A percentile compares a stretch with the other conserved stretches of the same genome.
These are phyloP conservation scores for Talpa occidentalis DNA, from an alignment of 2,113 vertebrate genomes.

Conservation along the genomic window DNA sequence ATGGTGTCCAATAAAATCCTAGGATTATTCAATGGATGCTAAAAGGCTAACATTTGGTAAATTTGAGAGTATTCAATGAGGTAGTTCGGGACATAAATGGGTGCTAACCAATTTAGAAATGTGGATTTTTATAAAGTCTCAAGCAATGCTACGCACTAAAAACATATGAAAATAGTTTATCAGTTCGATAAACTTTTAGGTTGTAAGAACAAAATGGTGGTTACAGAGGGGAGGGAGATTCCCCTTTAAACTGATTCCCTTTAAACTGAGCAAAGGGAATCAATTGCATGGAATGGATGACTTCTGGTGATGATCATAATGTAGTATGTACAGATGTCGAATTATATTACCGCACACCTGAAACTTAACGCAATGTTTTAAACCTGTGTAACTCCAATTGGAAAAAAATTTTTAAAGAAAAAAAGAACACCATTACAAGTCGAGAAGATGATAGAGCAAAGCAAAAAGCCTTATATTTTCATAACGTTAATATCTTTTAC, in stretches of 20 bases:
- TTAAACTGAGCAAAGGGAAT: too few species aligned
- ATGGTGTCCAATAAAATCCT: not conserved
- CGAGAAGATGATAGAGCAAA: not conserved
- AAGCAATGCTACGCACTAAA: not conserved
- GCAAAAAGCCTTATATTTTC: not conserved
- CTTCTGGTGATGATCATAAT: too few species aligned
- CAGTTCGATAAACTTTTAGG: not conserved
- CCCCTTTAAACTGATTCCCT: too few species aligned
- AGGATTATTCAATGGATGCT: not conserved
- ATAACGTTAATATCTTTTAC: not conserved
- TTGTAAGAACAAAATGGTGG: too few species aligned
- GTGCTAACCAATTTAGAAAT: not conserved
- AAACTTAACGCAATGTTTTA: not conserved
- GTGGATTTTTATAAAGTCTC: slow-evolving; percentile 22
- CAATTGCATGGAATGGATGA: too few species aligned
- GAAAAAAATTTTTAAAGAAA: not conserved
- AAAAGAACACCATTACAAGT: not conserved
- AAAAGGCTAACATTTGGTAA: not conserved
- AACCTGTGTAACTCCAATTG: not conserved
- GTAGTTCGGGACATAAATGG: not conserved
- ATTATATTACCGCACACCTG: too few species aligned
- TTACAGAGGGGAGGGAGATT: too few species aligned
- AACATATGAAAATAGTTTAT: not conserved
- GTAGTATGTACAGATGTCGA: too few species aligned
- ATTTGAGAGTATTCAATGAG: slow-evolving; percentile 15